Percentiles rank a stretch among this genome's conserved stretches.
phyloP scores from a whole-genome alignment of 2,113 vertebrate species.

The Eretmodus cyanostictus region DNA sequence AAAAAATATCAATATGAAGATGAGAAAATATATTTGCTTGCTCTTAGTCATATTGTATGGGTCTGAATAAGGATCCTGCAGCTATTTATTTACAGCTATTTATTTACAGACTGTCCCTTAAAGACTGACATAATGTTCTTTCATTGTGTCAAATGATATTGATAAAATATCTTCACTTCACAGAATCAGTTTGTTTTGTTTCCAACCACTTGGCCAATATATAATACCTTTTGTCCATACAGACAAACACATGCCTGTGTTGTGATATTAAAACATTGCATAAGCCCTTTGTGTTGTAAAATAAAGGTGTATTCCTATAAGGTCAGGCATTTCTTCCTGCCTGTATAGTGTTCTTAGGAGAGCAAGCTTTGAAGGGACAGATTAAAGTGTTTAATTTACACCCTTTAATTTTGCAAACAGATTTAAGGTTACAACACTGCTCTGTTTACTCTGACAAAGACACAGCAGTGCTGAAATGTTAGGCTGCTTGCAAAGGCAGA shows the following conservation, averaged over 20 bases:
- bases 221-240: background rate
- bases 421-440: background rate
- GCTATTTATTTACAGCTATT: background rate
- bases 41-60: background rate
- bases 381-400: background rate
- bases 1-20: background rate
- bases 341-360: background rate
- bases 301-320: background rate
- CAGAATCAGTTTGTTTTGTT: background rate
- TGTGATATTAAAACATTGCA: background rate
- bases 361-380: background rate
- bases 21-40: background rate
- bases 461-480: background rate
- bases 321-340: background rate
- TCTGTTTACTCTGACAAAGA: background rate
- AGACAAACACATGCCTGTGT: background rate
- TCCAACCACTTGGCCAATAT: background rate
- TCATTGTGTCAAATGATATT: background rate
- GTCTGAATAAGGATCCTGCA: background rate
- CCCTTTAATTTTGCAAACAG: background rate
- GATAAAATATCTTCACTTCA: background rate
- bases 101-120: background rate
- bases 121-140: background rate
- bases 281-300: background rate
- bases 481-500: background rate